Percentiles rank a stretch among this genome's conserved stretches.
Conservation (phyloP, 2,797 vertebrate genomes). For the Morelia viridis region DNA sequence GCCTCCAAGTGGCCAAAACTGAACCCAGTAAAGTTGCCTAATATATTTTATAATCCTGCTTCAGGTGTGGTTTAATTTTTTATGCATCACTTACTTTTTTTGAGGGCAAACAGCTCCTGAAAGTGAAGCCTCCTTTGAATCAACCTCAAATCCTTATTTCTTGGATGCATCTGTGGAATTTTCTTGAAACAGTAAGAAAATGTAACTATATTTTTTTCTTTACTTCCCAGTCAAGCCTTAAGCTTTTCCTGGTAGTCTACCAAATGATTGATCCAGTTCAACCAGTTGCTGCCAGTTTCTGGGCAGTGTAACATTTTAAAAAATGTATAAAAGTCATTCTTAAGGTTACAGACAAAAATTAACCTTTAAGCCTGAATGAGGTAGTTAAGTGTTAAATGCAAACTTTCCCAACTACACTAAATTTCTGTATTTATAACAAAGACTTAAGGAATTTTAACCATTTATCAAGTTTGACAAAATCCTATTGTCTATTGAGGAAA, state of each 20-base stretch:
- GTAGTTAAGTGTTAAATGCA: not conserved
- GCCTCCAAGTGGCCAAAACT: not conserved
- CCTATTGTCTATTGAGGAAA: not conserved
- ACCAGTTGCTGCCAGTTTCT: not conserved
- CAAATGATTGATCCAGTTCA: not conserved
- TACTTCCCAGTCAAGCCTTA: not conserved
- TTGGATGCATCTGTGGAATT: not conserved
- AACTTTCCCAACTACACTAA: not conserved
- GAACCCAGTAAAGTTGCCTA: not conserved
- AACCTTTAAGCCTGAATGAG: not conserved
- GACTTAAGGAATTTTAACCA: not conserved
- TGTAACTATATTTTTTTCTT: not conserved
- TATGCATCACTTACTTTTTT: not conserved
- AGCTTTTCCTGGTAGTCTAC: not conserved
- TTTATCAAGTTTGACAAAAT: not conserved
- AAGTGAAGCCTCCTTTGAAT: not conserved
- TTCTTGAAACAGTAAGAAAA: not conserved
- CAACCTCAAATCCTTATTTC: not conserved
- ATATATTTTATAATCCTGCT: not conserved
- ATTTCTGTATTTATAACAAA: not conserved
- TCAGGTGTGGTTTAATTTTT: not conserved
- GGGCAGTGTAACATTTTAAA: not conserved
- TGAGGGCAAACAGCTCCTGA: not conserved
- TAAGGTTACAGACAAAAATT: not conserved
- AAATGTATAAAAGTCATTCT: not conserved